phyloP scores from a whole-genome alignment of 1,140 invertebrate species.

The Zaprionus inermis region DNA sequence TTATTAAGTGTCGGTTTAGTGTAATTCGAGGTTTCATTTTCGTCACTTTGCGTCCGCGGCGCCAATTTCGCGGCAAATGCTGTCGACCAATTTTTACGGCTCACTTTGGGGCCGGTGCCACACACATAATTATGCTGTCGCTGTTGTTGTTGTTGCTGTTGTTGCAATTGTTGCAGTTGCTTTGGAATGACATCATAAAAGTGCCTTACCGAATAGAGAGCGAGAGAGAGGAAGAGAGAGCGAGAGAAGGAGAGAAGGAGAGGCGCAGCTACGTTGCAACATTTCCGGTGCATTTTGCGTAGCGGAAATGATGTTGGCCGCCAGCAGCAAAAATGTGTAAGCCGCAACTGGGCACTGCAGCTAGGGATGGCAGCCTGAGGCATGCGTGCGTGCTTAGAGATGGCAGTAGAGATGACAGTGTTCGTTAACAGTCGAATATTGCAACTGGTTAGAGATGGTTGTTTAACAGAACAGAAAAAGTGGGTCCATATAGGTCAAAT shows the following conservation, averaged over 20 bases:
- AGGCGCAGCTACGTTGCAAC: slow-evolving; percentile 57
- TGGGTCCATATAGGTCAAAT: no score
- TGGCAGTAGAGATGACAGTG: not conserved
- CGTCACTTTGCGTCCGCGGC: slow-evolving; percentile 70
- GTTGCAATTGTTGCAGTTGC: slow-evolving; percentile 22
- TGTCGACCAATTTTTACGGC: slow-evolving; percentile 63
- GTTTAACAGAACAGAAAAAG: not conserved
- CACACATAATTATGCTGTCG: slow-evolving; percentile 69
- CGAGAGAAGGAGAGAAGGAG: not conserved
- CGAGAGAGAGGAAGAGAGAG: not conserved
- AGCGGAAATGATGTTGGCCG: slow-evolving; percentile 65
- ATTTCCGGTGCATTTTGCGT: slow-evolving; percentile 75
- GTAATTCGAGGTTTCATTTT: slow-evolving; percentile 83
- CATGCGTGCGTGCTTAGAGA: not conserved
- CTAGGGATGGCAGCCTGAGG: slow-evolving; percentile 8
- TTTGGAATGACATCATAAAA: slow-evolving; percentile 76
- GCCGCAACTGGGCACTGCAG: not conserved
- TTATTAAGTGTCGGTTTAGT: slow-evolving; percentile 83
- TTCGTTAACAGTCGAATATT: not conserved
- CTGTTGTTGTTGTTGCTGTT: slow-evolving; percentile 4
- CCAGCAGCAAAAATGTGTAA: slow-evolving; percentile 12
- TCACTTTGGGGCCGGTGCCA: slow-evolving; percentile 27
- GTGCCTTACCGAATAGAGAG: slow-evolving; percentile 11
- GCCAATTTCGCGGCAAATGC: slow-evolving; percentile 54
- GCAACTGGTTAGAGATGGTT: not conserved